Evolutionary conservation across 2,113 vertebrate species (phyloP).

Genomic region (Xenopus laevis): DNA sequence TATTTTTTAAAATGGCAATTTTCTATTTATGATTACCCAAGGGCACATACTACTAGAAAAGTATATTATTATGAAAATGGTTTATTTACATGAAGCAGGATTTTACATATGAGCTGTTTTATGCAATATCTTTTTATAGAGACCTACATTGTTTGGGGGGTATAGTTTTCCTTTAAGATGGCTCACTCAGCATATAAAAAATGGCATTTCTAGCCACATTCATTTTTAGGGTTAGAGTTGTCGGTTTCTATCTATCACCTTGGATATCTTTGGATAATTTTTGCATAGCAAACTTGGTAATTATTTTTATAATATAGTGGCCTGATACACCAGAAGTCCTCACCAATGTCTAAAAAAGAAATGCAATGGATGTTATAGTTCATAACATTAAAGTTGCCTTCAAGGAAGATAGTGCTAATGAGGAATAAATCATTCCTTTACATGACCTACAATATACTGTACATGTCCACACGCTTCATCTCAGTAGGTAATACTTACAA

Average conservation of each 20-base stretch:
- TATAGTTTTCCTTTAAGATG: no score
- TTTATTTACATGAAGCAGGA: no score
- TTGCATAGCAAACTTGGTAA: not conserved
- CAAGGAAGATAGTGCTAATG: not conserved
- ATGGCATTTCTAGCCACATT: no score
- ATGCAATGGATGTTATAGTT: not conserved
- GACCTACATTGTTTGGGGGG: no score
- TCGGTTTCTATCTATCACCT: not conserved
- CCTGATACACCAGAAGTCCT: constrained; percentile 21
- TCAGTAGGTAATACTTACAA: constrained; percentile 61
- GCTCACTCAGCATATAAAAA: no score
- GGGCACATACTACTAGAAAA: no score
- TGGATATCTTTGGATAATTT: not conserved
- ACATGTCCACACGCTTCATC: not conserved
- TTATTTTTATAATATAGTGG: not conserved
- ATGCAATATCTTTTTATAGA: no score
- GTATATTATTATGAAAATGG: no score
- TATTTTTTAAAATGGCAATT: no score
- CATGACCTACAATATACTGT: constrained; percentile 18
- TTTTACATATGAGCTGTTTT: no score
- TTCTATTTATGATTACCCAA: no score
- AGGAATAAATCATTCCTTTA: constrained; percentile 29
- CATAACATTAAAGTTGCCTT: constrained; percentile 14
- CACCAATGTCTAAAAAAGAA: not conserved
- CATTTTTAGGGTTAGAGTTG: no score